These are phyloP conservation scores for Hoplostethus atlanticus DNA, from an alignment of 2,797 vertebrate species.

Conservation along the genomic window DNA sequence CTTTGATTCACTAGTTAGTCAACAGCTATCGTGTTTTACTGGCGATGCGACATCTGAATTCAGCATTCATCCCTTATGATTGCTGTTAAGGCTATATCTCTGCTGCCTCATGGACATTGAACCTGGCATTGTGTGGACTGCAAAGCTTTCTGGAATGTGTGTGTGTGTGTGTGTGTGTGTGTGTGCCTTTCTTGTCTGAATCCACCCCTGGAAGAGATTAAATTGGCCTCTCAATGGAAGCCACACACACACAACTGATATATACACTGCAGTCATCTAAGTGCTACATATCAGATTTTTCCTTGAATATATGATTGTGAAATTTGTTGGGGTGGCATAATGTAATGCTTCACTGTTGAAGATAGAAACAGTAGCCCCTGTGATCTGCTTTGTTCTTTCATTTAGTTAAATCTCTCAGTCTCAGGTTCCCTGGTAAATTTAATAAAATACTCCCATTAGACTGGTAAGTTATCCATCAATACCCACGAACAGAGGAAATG, in stretches of 20 bases:
- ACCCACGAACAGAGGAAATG: too few relatives aligned
- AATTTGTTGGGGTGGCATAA: background rate
- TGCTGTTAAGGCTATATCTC: background rate
- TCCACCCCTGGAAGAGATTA: too few relatives aligned
- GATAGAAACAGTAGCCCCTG: too few relatives aligned
- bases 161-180: conserved; percentile 15
- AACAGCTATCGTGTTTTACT: background rate
- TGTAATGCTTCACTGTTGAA: background rate
- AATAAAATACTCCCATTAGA: too few relatives aligned
- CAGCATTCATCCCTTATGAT: background rate
- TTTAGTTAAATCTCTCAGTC: too few relatives aligned
- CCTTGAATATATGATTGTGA: background rate
- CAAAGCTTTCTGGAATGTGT: background rate
- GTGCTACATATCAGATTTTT: background rate
- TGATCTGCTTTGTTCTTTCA: too few relatives aligned
- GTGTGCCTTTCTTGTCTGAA: background rate
- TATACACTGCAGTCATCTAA: background rate
- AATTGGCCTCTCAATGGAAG: too few relatives aligned
- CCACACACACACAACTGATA: background rate
- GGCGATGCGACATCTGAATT: conserved; percentile 1
- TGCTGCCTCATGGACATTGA: too few relatives aligned
- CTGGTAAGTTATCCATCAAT: too few relatives aligned
- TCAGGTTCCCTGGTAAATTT: too few relatives aligned
- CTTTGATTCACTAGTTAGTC: conserved; percentile 25
- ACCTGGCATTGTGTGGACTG: background rate